These are phyloP conservation scores for Carassius auratus DNA, from an alignment of 2,113 vertebrate species.

Conservation along the genomic window DNA sequence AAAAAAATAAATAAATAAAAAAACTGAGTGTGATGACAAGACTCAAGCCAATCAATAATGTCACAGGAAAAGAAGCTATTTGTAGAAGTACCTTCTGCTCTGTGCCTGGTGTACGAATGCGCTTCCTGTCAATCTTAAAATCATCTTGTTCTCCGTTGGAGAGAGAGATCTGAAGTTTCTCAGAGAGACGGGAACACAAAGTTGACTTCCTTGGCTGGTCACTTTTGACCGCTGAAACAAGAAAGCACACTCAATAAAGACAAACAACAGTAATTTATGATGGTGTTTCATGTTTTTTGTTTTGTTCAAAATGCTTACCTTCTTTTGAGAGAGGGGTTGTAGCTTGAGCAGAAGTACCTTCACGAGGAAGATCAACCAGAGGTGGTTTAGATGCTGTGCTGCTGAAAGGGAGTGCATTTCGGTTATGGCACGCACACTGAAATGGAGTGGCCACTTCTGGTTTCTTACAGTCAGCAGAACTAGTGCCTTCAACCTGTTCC, in stretches of 20 bases:
- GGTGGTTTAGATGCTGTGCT: not conserved
- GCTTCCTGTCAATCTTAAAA: conserved; percentile 88
- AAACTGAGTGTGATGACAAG: not conserved
- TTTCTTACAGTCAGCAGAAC: conserved; percentile 56
- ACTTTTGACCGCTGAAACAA: conserved; percentile 38
- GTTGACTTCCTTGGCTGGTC: conserved; percentile 63
- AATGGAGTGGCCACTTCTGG: conserved; percentile 55
- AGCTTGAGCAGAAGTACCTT: conserved; percentile 47
- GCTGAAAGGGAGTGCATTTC: not conserved
- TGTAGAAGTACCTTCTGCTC: conserved; percentile 68
- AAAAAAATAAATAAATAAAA: not conserved
- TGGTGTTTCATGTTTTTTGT: not conserved
- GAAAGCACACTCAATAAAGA: not conserved
- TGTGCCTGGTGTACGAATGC: conserved; percentile 78
- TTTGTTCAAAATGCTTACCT: conserved; percentile 56
- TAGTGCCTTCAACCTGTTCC: conserved; percentile 49
- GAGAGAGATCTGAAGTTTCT: conserved; percentile 76
- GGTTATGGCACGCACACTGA: conserved; percentile 72
- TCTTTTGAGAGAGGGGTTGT: conserved; percentile 25
- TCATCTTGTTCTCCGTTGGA: conserved; percentile 69
- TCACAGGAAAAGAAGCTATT: not conserved
- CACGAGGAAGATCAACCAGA: conserved; percentile 64
- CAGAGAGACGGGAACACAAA: conserved; percentile 81
- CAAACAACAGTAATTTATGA: not conserved
- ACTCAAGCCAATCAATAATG: not conserved